These are phyloP conservation scores for Platyscapa corneri DNA, from an alignment of 1,140 invertebrate genomes.

Conservation along the genomic window DNA sequence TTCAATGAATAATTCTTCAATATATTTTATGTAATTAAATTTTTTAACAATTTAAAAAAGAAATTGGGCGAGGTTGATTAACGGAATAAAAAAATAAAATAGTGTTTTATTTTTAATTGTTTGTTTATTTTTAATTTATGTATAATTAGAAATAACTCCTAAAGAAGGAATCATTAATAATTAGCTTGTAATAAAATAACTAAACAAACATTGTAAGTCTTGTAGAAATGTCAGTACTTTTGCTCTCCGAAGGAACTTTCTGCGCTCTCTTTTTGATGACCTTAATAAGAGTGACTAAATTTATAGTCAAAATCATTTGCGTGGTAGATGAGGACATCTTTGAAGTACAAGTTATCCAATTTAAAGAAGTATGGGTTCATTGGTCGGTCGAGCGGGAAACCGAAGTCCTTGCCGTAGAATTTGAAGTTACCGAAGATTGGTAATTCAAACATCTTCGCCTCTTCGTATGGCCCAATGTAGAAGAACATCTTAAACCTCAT, in stretches of 20 bases:
- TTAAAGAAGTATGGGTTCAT: slow-evolving; percentile 76
- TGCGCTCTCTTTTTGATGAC: slow-evolving; percentile 23
- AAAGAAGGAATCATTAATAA: not conserved
- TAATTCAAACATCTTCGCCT: slow-evolving; percentile 59
- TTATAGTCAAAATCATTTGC: slow-evolving; percentile 73
- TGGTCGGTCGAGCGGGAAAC: slow-evolving; percentile 81
- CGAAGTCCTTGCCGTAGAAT: slow-evolving; percentile 74
- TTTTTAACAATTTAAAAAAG: not conserved
- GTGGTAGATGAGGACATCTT: slow-evolving; percentile 79
- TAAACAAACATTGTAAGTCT: slow-evolving; percentile 24
- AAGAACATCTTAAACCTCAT: slow-evolving; percentile 80
- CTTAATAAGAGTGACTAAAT: slow-evolving; percentile 16
- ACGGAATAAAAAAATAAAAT: not conserved
- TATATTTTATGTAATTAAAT: not conserved
- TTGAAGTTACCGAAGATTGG: slow-evolving; percentile 60
- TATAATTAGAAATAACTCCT: slow-evolving; percentile 22
- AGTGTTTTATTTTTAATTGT: slow-evolving; percentile 9
- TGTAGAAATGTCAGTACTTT: slow-evolving; percentile 24
- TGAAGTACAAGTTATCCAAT: slow-evolving; percentile 80
- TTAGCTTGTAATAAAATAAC: slow-evolving; percentile 6
- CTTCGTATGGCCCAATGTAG: slow-evolving; percentile 76
- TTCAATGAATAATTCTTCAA: not conserved
- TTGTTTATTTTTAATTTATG: slow-evolving; percentile 29
- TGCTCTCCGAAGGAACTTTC: slow-evolving; percentile 14
- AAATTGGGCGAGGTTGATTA: not conserved